Conservation (phyloP, 2,113 vertebrate species). For the Esox niger region DNA sequence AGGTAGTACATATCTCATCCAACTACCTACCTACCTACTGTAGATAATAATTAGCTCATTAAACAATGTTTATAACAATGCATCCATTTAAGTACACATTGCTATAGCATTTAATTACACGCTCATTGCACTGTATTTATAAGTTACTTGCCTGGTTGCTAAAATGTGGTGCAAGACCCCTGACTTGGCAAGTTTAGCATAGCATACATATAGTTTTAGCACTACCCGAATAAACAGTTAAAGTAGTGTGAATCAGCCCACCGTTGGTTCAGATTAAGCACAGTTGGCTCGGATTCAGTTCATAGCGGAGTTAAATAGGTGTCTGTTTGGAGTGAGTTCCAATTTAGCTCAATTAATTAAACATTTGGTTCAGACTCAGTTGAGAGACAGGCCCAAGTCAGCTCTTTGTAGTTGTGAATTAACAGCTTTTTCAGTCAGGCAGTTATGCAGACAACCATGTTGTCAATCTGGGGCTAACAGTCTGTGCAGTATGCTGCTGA, state of each 20-base stretch:
- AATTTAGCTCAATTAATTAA: background rate
- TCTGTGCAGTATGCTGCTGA: background rate
- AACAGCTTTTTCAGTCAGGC: background rate
- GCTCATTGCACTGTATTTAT: no score
- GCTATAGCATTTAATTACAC: no score
- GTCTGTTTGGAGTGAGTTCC: conserved; percentile 15
- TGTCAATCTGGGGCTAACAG: background rate
- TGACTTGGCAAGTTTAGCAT: no score
- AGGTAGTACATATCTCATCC: no score
- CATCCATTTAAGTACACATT: no score
- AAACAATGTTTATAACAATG: no score
- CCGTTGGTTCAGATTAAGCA: conserved; percentile 22
- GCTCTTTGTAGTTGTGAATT: background rate
- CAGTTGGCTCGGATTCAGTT: conserved; percentile 29
- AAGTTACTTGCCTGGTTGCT: no score
- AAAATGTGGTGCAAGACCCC: no score
- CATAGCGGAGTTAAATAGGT: conserved; percentile 27
- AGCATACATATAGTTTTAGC: no score
- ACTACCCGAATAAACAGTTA: background rate
- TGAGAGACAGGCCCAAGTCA: background rate
- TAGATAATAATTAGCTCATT: no score
- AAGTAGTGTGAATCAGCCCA: conserved; percentile 26
- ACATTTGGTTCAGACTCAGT: background rate
- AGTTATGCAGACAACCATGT: background rate
- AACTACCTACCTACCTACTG: no score